Percentiles rank a stretch among this genome's conserved stretches.
phyloP scores from a whole-genome alignment of 2,113 vertebrate species.

The Marmota monax region DNA sequence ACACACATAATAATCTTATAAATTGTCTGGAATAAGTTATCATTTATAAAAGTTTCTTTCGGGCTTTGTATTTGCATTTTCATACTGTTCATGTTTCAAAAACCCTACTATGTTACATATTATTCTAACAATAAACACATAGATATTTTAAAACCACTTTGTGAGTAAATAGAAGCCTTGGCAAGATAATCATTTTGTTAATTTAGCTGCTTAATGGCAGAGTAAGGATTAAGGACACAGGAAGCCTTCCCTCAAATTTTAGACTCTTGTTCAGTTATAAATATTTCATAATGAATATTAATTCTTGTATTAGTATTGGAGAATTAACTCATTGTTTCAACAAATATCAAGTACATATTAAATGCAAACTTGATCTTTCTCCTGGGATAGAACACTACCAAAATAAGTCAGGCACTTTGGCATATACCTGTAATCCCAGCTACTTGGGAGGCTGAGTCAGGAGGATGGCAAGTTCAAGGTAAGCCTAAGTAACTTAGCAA shows the following conservation, averaged over 20 bases:
- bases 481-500: too few relatives aligned
- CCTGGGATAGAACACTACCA: background rate
- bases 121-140: background rate
- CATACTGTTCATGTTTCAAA: background rate
- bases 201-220: slow-evolving; percentile 4
- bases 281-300: background rate
- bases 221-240: background rate
- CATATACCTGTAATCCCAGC: too few relatives aligned
- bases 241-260: background rate
- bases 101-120: background rate
- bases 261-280: background rate
- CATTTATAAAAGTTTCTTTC: background rate
- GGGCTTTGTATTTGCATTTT: background rate
- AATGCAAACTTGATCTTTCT: background rate
- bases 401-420: too few relatives aligned
- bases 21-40: background rate
- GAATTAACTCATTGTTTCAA: background rate
- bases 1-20: background rate
- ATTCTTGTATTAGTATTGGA: background rate
- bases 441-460: too few relatives aligned
- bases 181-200: background rate
- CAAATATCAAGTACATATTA: background rate
- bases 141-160: background rate
- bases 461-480: too few relatives aligned
- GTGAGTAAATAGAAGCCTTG: background rate